Conservation (phyloP, 2,888 invertebrate genomes). For the Petrolisthes manimaculis region DNA sequence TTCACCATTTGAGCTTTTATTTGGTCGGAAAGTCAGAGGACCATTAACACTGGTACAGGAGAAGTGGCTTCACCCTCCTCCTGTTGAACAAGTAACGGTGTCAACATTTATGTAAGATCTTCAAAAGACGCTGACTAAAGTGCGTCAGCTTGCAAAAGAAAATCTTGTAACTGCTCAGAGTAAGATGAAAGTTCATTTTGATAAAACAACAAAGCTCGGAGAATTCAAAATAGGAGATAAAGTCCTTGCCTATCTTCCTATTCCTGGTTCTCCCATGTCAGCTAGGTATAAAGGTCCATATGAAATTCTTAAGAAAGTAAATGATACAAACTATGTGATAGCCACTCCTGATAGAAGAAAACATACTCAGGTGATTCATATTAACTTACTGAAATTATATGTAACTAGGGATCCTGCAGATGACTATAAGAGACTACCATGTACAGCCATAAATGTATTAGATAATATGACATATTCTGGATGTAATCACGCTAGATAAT, state of each 20-base stretch:
- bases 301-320: background rate
- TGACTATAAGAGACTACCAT: background rate
- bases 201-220: constrained; percentile 4
- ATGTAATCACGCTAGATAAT: too few species aligned
- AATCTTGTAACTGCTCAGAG: background rate
- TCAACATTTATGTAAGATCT: background rate
- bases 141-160: background rate
- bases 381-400: background rate
- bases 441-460: background rate
- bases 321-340: background rate
- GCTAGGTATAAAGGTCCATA: background rate
- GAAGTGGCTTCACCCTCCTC: background rate
- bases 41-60: background rate
- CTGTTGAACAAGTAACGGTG: background rate
- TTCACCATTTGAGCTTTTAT: constrained; percentile 11
- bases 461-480: background rate
- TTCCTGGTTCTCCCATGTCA: background rate
- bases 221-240: background rate
- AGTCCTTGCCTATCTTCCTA: background rate
- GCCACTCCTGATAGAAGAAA: constrained; percentile 4
- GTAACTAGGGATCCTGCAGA: background rate
- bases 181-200: constrained; percentile 2
- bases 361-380: background rate
- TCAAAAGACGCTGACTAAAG: background rate
- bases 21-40: background rate